Percentiles rank a stretch among this genome's conserved stretches.
These are phyloP conservation scores for Magallana angulata DNA, from an alignment of 1,140 invertebrate species.

Conservation along the genomic window DNA sequence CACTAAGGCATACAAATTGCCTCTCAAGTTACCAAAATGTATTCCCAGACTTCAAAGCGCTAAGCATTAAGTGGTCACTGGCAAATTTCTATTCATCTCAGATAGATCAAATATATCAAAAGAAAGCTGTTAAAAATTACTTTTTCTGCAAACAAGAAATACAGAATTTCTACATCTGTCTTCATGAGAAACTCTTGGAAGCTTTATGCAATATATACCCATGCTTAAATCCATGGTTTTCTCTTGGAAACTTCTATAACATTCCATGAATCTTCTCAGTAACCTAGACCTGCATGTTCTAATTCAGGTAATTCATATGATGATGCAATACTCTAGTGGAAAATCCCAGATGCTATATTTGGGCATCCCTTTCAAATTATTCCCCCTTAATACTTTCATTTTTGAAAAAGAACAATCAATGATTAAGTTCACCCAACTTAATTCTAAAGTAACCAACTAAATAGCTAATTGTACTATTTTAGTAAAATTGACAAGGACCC, in stretches of 20 bases:
- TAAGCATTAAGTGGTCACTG: conserved; percentile 38
- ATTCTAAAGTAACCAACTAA: too few relatives aligned
- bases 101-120: conserved; percentile 39
- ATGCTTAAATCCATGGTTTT: conserved; percentile 12
- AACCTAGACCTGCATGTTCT: neutral
- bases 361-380: too few relatives aligned
- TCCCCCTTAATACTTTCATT: too few relatives aligned
- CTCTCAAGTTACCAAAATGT: conserved; percentile 31
- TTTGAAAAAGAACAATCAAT: too few relatives aligned
- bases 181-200: conserved; percentile 31
- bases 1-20: conserved; percentile 37
- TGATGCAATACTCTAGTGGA: neutral
- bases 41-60: conserved; percentile 33
- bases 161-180: conserved; percentile 28
- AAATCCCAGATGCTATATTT: neutral
- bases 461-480: too few relatives aligned
- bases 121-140: conserved; percentile 39
- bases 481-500: too few relatives aligned
- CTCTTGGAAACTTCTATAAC: neutral
- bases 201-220: conserved; percentile 19
- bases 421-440: too few relatives aligned
- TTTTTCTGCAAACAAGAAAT: conserved; percentile 34
- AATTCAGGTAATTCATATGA: neutral
- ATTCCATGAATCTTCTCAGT: neutral
- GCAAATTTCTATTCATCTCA: conserved; percentile 35